Base-by-base conservation (phyloP, 2,113 vertebrate genomes). In the Rhinogobius similis region DNA sequence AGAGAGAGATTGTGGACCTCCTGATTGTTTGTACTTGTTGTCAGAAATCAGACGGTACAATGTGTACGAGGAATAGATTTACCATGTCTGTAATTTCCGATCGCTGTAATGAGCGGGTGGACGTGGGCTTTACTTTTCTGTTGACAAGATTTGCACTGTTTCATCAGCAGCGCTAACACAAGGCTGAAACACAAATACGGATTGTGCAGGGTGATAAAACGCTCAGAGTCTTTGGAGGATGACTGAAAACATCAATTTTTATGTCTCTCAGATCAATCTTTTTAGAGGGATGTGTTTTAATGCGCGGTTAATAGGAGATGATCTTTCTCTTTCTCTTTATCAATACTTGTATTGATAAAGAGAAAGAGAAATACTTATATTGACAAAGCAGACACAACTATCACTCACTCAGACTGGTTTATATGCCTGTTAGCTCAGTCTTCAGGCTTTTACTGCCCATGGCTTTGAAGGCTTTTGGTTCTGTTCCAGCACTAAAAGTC, bases 81-180 rank as follows among this genome's bases (percentile, higher is more conserved):
- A 38, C 20, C 62, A 56, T 76, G 16, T 76, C 77, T 80, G 59
- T 80, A 68, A 76, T 83, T 77, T 75, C 36, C 6, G 0, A 24
- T 29, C 41, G 7, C n/a, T 68, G 41, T 73, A 77, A 77, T 65
- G 48, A 73, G 72, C 41, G 68, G 32, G 67, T 39, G 67, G 59
- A 76, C 52, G 44, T 16, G 11, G 18, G 8, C 18, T 73, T 73
- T 61, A 68, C 70, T 68, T 67, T 76, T 59, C 68, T 66, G 70
- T 56, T 65, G 59, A 62, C 59, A 63, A 39, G 69, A 78, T 67
- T 78, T 64, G 41, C 44, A 59, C 38, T 43, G 11, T 70, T 48
- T 9, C 23, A 38, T 24, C 61, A 63, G 36, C 61, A 9, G 67
- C 14, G 21, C 24, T 39, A 72, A 50, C 63, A 72, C 56, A 18